These are phyloP conservation scores for Chromoteleia sp. DNA, from an alignment of 2,888 invertebrate species.

Conservation along the genomic window DNA sequence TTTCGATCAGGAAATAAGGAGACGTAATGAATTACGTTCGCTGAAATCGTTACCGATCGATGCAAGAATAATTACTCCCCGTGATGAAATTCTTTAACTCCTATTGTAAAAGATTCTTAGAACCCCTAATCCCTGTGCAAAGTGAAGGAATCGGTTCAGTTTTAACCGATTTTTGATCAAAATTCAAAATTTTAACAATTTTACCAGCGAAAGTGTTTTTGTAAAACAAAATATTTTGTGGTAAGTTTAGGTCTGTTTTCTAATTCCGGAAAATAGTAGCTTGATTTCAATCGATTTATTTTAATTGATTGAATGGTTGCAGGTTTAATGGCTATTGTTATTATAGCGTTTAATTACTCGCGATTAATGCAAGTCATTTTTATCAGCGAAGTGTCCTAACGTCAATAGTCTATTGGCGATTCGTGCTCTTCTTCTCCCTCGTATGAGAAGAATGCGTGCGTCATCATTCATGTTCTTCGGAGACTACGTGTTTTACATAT, in stretches of 20 bases:
- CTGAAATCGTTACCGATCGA: not conserved
- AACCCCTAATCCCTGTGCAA: too few relatives aligned
- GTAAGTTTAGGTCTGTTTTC: too few relatives aligned
- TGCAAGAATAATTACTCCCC: not conserved
- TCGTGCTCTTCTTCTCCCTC: slow-evolving; percentile 37
- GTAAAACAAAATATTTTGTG: too few relatives aligned
- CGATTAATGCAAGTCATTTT: slow-evolving; percentile 44
- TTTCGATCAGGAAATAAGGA: not conserved
- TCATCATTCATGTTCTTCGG: slow-evolving; percentile 35
- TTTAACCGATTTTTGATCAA: slow-evolving; percentile 3
- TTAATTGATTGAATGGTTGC: not conserved
- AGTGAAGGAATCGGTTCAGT: too few relatives aligned
- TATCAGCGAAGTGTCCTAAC: slow-evolving; percentile 1
- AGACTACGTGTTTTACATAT: slow-evolving; percentile 43
- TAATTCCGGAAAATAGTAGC: too few relatives aligned
- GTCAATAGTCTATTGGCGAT: slow-evolving; percentile 32
- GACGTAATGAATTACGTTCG: not conserved
- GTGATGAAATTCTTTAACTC: not conserved
- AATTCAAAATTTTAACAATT: not conserved
- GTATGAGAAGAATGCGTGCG: slow-evolving; percentile 44
- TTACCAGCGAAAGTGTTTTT: too few relatives aligned
- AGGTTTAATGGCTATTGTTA: not conserved
- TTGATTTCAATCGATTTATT: not conserved
- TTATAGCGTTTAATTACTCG: slow-evolving; percentile 23
- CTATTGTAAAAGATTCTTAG: not conserved